Conservation (phyloP, 2,113 vertebrate genomes). For the Hyla sarda region DNA sequence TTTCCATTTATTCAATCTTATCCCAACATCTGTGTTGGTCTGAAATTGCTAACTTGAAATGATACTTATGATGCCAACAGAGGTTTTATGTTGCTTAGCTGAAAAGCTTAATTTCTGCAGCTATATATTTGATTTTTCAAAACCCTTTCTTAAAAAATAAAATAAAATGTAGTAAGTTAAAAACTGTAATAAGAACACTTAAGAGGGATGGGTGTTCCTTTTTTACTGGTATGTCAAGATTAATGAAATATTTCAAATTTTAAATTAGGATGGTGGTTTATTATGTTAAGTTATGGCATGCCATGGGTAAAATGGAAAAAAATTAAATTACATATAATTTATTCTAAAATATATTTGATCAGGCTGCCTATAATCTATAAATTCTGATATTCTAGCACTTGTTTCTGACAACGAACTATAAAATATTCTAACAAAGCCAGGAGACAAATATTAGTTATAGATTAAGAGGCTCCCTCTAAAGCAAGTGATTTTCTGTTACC, state of each 20-base stretch:
- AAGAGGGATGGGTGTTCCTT: background rate
- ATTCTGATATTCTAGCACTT: no score
- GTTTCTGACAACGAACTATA: background rate
- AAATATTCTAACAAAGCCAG: background rate
- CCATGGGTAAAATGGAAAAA: background rate
- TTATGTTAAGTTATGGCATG: background rate
- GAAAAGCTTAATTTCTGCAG: conserved; percentile 65
- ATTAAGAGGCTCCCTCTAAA: background rate
- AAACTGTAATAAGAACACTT: background rate
- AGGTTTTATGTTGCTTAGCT: conserved; percentile 80
- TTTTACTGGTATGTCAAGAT: background rate
- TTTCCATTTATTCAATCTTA: conserved; percentile 85
- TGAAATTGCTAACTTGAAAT: conserved; percentile 80
- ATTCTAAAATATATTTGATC: background rate
- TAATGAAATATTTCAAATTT: background rate
- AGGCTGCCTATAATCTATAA: background rate
- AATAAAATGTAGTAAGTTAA: background rate
- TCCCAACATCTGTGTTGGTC: conserved; percentile 85
- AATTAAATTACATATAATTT: background rate
- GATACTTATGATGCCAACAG: conserved; percentile 78
- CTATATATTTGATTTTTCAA: conserved; percentile 39
- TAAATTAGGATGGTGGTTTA: background rate
- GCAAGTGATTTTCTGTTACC: no score
- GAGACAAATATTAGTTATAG: background rate
- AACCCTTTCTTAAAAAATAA: background rate